Conservation (phyloP, 2,797 vertebrate genomes). For the Poeciliopsis turneri region DNA sequence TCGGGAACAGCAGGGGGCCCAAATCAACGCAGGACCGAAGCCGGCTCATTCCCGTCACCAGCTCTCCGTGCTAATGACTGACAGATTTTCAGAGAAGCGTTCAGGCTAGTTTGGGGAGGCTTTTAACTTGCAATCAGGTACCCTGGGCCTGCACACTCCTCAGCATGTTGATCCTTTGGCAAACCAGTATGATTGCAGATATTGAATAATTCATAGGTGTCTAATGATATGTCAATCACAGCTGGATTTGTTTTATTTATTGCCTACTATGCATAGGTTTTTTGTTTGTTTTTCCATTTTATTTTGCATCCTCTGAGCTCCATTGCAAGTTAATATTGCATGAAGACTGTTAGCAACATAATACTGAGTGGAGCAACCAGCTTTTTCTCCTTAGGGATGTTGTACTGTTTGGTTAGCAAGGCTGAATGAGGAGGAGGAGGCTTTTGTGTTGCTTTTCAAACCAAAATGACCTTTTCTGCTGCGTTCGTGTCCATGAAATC, state of each 20-base stretch:
- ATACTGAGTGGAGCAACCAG: constrained; percentile 53
- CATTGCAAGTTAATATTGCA: constrained; percentile 75
- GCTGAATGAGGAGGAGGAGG: constrained; percentile 32
- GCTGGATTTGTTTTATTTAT: constrained; percentile 79
- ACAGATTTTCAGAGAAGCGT: constrained; percentile 59
- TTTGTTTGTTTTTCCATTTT: constrained; percentile 12
- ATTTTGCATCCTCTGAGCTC: constrained; percentile 58
- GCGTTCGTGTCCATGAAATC: constrained; percentile 24
- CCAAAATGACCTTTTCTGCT: constrained; percentile 38
- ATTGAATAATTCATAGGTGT: constrained; percentile 79
- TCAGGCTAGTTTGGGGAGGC: constrained; percentile 59
- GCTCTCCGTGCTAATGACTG: constrained; percentile 66
- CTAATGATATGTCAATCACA: constrained; percentile 80
- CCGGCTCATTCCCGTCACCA: constrained; percentile 32
- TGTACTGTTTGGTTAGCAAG: constrained; percentile 59
- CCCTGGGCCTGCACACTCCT: constrained; percentile 55
- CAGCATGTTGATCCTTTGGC: constrained; percentile 71
- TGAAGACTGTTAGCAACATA: constrained; percentile 66
- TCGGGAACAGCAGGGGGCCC: constrained; percentile 56
- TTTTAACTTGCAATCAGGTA: constrained; percentile 78
- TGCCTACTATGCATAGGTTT: constrained; percentile 59
- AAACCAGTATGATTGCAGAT: constrained; percentile 74
- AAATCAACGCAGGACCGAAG: constrained; percentile 54
- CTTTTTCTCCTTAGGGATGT: constrained; percentile 53
- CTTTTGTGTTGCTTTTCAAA: constrained; percentile 40